These are phyloP conservation scores for Stegodyphus mimosarum DNA, from an alignment of 1,140 invertebrate species.

Conservation along the genomic window DNA sequence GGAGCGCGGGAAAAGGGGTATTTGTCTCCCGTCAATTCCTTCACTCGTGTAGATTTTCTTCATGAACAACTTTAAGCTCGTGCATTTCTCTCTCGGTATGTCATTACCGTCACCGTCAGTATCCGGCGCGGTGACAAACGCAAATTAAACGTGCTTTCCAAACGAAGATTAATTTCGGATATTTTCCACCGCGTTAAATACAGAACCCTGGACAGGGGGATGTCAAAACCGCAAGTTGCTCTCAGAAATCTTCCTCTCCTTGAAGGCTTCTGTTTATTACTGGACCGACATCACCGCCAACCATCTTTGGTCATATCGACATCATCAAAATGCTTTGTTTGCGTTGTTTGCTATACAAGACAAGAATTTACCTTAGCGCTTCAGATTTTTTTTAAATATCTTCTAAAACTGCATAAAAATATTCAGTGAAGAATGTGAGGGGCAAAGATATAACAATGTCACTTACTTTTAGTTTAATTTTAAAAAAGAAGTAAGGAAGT, in stretches of 20 bases:
- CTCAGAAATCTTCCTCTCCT: slow-evolving; percentile 10
- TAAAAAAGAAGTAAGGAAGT: too few species aligned
- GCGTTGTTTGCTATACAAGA: too few species aligned
- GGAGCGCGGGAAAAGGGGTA: not conserved
- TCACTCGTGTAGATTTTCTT: slow-evolving; percentile 53
- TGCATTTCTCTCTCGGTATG: slow-evolving; percentile 8
- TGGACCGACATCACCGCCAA: too few species aligned
- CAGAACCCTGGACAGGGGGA: slow-evolving; percentile 42
- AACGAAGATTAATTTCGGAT: slow-evolving; percentile 59
- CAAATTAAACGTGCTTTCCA: slow-evolving; percentile 58
- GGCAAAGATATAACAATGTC: too few species aligned
- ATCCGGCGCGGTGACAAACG: slow-evolving; percentile 48
- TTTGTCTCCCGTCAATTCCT: slow-evolving; percentile 53
- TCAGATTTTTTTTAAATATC: too few species aligned
- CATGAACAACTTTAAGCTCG: slow-evolving; percentile 40
- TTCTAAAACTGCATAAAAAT: too few species aligned
- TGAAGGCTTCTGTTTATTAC: not conserved
- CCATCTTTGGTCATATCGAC: too few species aligned
- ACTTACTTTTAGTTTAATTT: too few species aligned
- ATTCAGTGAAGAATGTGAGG: too few species aligned
- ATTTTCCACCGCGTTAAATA: slow-evolving; percentile 59
- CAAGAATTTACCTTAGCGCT: too few species aligned
- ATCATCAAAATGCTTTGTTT: too few species aligned
- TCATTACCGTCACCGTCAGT: slow-evolving; percentile 58
- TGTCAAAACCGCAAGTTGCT: slow-evolving; percentile 57